Evolutionary conservation across 2,888 invertebrate species (phyloP).

Genomic region (Magallana nippona): DNA sequence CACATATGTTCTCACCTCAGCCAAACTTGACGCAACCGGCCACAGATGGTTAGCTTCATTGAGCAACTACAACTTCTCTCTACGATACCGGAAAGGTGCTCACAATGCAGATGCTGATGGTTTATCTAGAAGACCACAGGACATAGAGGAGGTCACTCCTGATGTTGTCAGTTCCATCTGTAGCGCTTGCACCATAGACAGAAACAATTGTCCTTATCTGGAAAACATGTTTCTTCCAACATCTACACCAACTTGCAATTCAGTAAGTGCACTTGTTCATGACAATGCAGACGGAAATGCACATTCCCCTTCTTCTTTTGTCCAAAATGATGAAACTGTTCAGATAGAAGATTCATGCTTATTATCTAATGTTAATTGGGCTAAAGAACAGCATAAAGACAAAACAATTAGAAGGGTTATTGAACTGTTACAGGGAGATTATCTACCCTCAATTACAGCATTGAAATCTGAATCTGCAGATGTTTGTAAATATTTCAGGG

Average conservation of each 20-base stretch:
- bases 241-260: background rate
- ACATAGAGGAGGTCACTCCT: background rate
- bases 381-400: background rate
- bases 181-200: background rate
- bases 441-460: background rate
- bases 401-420: background rate
- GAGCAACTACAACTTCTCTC: background rate
- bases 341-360: background rate
- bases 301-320: background rate
- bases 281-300: background rate
- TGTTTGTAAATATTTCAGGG: background rate
- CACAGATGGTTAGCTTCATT: background rate
- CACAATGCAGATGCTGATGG: too few species aligned
- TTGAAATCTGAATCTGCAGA: background rate
- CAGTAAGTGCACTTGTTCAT: background rate
- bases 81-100: background rate
- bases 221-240: background rate
- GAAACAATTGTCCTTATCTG: background rate
- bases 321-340: background rate
- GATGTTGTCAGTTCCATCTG: slow-evolving; percentile 2
- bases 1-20: background rate
- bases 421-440: background rate
- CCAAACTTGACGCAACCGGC: background rate
- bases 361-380: background rate
- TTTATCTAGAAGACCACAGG: background rate